These are phyloP conservation scores for Xenopus petersii DNA, from an alignment of 2,797 vertebrate species.

Conservation along the genomic window DNA sequence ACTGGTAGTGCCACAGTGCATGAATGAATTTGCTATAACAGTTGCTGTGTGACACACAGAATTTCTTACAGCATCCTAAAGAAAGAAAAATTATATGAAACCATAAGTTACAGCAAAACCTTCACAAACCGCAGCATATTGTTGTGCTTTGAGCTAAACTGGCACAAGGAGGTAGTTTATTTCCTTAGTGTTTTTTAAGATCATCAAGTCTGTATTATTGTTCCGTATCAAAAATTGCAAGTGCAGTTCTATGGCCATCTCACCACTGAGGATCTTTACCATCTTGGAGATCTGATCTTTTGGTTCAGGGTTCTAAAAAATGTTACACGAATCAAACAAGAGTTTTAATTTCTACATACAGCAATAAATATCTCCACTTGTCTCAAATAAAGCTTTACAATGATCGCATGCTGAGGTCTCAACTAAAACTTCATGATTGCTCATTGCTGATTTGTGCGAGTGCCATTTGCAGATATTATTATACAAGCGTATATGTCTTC, in stretches of 20 bases:
- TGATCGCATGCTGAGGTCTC: no score
- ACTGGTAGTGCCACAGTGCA: slow-evolving; percentile 98
- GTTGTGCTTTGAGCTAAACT: background rate
- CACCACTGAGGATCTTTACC: slow-evolving; percentile 98
- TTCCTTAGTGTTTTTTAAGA: slow-evolving; percentile 99
- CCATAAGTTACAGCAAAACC: no score
- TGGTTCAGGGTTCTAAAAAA: slow-evolving; percentile 82
- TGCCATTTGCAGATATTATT: no score
- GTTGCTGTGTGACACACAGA: slow-evolving; percentile 98
- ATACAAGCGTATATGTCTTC: no score
- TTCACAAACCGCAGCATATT: background rate
- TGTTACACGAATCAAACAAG: no score
- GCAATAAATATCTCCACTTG: no score
- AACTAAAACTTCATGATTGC: no score
- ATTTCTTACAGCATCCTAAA: slow-evolving; percentile 94
- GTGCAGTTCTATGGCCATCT: slow-evolving; percentile 97
- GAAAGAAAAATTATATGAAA: slow-evolving; percentile 10
- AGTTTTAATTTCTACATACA: no score
- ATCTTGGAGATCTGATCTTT: slow-evolving; percentile 99
- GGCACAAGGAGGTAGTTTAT: background rate
- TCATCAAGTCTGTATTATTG: slow-evolving; percentile 99
- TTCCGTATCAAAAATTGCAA: slow-evolving; percentile 98
- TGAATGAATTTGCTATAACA: slow-evolving; percentile 98
- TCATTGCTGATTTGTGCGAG: no score
- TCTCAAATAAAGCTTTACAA: no score